Conservation (phyloP, 2,113 vertebrate species). For the Amazona vittata region DNA sequence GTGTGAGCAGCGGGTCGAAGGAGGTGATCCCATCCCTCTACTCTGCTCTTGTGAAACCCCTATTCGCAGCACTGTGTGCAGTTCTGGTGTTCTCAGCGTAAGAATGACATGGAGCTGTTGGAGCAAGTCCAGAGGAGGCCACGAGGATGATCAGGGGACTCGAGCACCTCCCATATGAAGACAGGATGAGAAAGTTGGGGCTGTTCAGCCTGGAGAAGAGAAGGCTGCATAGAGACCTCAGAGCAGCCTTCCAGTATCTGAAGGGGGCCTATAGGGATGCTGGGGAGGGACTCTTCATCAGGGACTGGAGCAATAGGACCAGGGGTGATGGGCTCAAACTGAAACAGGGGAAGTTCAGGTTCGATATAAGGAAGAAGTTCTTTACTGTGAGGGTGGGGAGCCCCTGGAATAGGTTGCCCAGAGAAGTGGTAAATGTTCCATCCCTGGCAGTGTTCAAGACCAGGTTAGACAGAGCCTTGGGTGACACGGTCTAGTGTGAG, state of each 20-base stretch:
- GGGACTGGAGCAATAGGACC: neutral
- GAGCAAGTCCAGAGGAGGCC: neutral
- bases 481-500: neutral
- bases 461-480: neutral
- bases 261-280: neutral
- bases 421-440: neutral
- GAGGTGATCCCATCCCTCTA: too few relatives aligned
- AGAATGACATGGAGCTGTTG: too few relatives aligned
- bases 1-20: neutral
- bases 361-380: neutral
- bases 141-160: neutral
- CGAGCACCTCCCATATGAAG: rapidly evolving
- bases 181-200: neutral
- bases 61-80: too few relatives aligned
- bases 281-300: neutral
- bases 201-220: neutral
- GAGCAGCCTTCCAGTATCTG: neutral
- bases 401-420: neutral
- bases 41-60: too few relatives aligned
- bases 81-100: too few relatives aligned
- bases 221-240: neutral
- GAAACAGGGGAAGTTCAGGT: neutral
- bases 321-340: neutral
- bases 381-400: neutral
- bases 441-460: neutral